Evolutionary conservation across 2,797 vertebrate species (phyloP).

Genomic region (Pseudochirops cupreus): DNA sequence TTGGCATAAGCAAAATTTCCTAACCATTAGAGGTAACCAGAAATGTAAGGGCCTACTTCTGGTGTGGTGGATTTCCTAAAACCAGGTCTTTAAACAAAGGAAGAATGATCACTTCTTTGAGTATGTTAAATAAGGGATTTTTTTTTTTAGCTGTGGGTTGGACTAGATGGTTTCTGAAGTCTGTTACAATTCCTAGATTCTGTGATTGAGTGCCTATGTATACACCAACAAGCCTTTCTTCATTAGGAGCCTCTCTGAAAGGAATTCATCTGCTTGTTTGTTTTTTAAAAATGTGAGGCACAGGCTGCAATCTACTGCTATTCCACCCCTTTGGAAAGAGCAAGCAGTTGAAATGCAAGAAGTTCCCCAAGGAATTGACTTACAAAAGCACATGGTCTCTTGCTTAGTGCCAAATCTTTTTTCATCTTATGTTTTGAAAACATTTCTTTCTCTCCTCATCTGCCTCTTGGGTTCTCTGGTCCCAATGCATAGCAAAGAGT

Average conservation of each 20-base stretch:
- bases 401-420: not conserved
- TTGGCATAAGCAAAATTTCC: not conserved
- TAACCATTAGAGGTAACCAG: not conserved
- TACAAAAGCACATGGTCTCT: slow-evolving; percentile 5
- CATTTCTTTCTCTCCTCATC: not conserved
- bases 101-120: not conserved
- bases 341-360: slow-evolving; percentile 12
- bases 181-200: not conserved
- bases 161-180: not conserved
- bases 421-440: not conserved
- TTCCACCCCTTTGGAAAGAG: slow-evolving; percentile 35
- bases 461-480: not conserved
- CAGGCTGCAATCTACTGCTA: slow-evolving; percentile 11
- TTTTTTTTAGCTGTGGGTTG: not conserved
- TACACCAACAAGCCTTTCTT: not conserved
- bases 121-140: not conserved
- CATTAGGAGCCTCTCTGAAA: not conserved
- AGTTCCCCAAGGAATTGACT: slow-evolving; percentile 38
- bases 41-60: not conserved
- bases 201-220: not conserved
- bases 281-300: not conserved
- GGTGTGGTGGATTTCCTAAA: not conserved
- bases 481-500: not conserved
- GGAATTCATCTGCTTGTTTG: not conserved
- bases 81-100: not conserved